Evolutionary conservation across 2,113 vertebrate genomes (phyloP).

Genomic region (Carassius gibelio): DNA sequence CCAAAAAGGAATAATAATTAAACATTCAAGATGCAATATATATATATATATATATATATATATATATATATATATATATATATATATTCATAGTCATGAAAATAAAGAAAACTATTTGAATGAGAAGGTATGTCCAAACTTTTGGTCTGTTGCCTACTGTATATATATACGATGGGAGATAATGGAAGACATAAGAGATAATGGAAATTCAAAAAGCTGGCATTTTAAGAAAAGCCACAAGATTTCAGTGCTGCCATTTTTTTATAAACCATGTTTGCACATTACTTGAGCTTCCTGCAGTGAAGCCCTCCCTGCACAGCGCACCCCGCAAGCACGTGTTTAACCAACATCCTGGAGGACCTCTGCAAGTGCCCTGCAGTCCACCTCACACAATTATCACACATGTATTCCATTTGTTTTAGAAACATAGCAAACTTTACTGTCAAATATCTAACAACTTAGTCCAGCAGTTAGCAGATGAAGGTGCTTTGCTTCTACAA

Average conservation of each 20-base stretch:
- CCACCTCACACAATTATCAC: conserved; percentile 44
- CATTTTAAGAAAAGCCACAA: background rate
- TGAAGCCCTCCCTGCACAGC: background rate
- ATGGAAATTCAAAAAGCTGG: too few relatives aligned
- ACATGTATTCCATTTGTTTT: conserved; percentile 58
- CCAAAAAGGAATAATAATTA: too few relatives aligned
- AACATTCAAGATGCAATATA: too few relatives aligned
- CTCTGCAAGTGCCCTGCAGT: conserved; percentile 25
- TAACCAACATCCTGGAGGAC: conserved; percentile 40
- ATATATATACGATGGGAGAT: too few relatives aligned
- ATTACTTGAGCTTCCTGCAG: conserved; percentile 31
- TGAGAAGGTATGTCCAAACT: too few relatives aligned
- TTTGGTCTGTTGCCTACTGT: too few relatives aligned
- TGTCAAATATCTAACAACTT: conserved; percentile 56
- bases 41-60: too few relatives aligned
- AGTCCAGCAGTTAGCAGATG: conserved; percentile 56
- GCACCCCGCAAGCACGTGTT: background rate
- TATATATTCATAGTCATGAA: too few relatives aligned
- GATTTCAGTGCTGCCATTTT: background rate
- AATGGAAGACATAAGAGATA: background rate
- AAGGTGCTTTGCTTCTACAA: conserved; percentile 55
- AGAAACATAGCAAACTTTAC: conserved; percentile 56
- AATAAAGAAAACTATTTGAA: too few relatives aligned
- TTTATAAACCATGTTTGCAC: conserved; percentile 21
- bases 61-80: too few relatives aligned